A percentile compares a stretch with the other conserved stretches of the same genome.
Evolutionary conservation across 2,888 invertebrate genomes (phyloP).

Genomic region (Lepidocyrtinus sp.): DNA sequence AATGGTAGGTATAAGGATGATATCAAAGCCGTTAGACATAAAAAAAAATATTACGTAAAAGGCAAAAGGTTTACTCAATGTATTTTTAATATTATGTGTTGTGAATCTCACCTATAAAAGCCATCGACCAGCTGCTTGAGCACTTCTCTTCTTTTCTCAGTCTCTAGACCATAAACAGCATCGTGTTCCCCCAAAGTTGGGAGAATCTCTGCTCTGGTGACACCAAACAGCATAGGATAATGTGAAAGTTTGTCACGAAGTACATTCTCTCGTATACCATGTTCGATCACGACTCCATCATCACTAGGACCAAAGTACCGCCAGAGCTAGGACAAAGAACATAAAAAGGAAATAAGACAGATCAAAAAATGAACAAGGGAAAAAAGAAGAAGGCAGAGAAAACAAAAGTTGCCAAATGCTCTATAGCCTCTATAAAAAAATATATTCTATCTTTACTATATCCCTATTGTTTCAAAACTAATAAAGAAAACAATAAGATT

Average conservation of each 20-base stretch:
- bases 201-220: constrained; percentile 66
- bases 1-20: too few species aligned
- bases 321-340: constrained; percentile 63
- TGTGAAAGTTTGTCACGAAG: constrained; percentile 68
- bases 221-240: constrained; percentile 69
- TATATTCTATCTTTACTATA: not conserved
- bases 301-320: constrained; percentile 67
- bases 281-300: constrained; percentile 69
- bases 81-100: constrained; percentile 29
- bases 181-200: constrained; percentile 64
- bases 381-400: not conserved
- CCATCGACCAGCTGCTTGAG: constrained; percentile 89
- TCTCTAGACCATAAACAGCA: constrained; percentile 86
- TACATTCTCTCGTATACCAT: constrained; percentile 66
- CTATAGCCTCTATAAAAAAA: constrained; percentile 30
- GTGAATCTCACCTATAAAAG: constrained; percentile 79
- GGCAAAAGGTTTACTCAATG: constrained; percentile 21
- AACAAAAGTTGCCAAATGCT: constrained; percentile 16
- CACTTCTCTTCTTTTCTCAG: constrained; percentile 90
- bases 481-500: constrained; percentile 5
- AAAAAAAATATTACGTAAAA: not conserved
- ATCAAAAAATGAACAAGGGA: not conserved
- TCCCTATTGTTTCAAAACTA: constrained; percentile 34
- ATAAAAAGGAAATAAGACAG: constrained; percentile 18
- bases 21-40: not conserved